phyloP scores from a whole-genome alignment of 2,113 vertebrate species.

The Circaetus gallicus region DNA sequence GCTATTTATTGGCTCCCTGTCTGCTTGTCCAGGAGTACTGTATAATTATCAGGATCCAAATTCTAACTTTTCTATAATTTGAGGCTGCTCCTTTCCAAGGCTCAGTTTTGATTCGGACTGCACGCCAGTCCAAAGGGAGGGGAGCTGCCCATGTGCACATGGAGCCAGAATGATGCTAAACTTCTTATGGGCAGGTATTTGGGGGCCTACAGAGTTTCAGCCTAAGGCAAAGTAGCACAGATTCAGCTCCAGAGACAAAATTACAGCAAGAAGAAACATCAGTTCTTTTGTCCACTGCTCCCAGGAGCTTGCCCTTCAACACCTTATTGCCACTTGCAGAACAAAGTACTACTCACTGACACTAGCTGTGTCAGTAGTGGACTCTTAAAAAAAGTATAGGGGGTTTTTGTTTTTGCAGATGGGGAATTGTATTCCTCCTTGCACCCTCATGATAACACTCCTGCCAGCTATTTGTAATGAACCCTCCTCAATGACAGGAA shows the following conservation, averaged over 20 bases:
- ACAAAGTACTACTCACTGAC: background rate
- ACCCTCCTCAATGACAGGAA: background rate
- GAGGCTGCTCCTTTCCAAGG: background rate
- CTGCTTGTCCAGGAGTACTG: background rate
- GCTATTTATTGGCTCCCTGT: background rate
- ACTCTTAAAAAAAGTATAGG: background rate
- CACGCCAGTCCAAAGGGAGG: background rate
- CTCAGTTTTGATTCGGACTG: background rate
- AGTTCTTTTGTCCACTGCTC: background rate
- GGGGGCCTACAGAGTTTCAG: background rate
- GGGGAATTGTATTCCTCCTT: background rate
- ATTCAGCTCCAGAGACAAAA: background rate
- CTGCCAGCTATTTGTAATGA: background rate
- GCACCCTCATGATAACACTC: background rate
- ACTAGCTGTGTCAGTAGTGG: background rate
- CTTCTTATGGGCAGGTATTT: background rate
- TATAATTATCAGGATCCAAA: background rate
- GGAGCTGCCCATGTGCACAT: accelerated
- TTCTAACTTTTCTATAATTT: background rate
- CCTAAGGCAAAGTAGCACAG: background rate
- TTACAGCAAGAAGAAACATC: background rate
- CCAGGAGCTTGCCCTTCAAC: background rate
- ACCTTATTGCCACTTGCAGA: background rate
- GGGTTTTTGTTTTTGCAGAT: background rate
- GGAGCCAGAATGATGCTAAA: background rate